Evolutionary conservation across 2,888 invertebrate species (phyloP), one percentile per base, ranked within the genome.

Genomic region (Bembecia ichneumoniformis): DNA sequence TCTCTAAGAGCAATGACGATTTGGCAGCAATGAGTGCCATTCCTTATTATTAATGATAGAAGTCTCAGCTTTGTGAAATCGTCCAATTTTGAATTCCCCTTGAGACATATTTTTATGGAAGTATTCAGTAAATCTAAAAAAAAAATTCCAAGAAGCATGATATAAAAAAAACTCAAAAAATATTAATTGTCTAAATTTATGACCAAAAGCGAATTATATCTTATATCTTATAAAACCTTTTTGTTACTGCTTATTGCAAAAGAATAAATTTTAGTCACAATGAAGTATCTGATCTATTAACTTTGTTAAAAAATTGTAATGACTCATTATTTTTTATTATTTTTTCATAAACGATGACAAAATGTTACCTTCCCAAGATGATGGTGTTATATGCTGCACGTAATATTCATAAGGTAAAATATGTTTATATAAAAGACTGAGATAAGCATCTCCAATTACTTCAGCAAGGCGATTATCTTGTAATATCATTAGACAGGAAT

Each of bases 351-450:
- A 28, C 9, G 28, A 28, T 28, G 28, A 10, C 10, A 43, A 43
- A 47, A 55, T 58, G 59, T 69, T 73, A 90, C 91, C 88, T 70
- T 82, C 82, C 92, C 91, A 92, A 51, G 86, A 77, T 46, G 77
- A 64, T 35, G 79, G 74, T 45, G 80, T 69, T 47, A 92, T 87
- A 51, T 73, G 71, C 3, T 82, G 78, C 58, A 89, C 74, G 62
- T 90, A 90, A 59, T 82, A 64, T 52, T 84, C 75, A 65, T 80
- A 79, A 9, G 86, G 66, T 43, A 92, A 65, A 49, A 92, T 74
- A 68, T 88, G 72, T 63, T 89, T 89, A 53, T 81, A 80, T 35
- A 92, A 62, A 48, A 91, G 73, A 53, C 70, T 77, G 43, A 91
- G 62, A 64, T 91, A 92, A 15, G 86, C 81, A 65, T 88, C 84